Evolutionary conservation across 1,140 invertebrate genomes (phyloP).

Genomic region (Hypsibius dujardini): DNA sequence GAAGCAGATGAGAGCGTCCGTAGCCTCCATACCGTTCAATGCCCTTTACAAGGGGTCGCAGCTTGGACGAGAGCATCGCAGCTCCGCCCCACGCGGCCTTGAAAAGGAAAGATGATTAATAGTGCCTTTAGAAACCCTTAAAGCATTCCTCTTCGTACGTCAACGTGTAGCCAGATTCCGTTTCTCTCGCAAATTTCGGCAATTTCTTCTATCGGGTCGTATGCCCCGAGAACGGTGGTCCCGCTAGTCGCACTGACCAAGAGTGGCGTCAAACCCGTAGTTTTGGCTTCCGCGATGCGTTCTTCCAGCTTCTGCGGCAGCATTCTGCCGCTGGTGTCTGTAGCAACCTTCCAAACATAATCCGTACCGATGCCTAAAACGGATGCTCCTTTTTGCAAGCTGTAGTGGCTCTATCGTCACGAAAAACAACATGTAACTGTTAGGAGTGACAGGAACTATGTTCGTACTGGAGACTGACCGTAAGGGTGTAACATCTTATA

Average conservation of each 20-base stretch:
- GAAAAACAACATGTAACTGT: too few relatives aligned
- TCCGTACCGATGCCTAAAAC: slow-evolving; percentile 64
- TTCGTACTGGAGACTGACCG: too few relatives aligned
- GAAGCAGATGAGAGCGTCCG: too few relatives aligned
- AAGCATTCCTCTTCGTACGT: slow-evolving; percentile 35
- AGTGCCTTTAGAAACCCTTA: not conserved
- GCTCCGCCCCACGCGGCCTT: slow-evolving; percentile 82
- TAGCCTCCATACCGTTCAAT: slow-evolving; percentile 49
- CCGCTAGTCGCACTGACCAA: slow-evolving; percentile 55
- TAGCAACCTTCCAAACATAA: slow-evolving; percentile 47
- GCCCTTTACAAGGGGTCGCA: slow-evolving; percentile 56
- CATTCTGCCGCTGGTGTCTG: slow-evolving; percentile 49
- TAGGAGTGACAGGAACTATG: too few relatives aligned
- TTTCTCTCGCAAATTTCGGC: slow-evolving; percentile 61
- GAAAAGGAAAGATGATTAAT: slow-evolving; percentile 18
- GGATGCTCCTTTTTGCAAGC: slow-evolving; percentile 46
- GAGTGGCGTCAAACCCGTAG: slow-evolving; percentile 40
- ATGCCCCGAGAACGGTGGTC: slow-evolving; percentile 52
- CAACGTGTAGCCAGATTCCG: slow-evolving; percentile 79
- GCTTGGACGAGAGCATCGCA: slow-evolving; percentile 59
- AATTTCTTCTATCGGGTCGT: slow-evolving; percentile 64
- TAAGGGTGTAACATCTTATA: too few relatives aligned
- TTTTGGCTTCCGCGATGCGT: slow-evolving; percentile 36
- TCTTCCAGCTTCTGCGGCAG: slow-evolving; percentile 38
- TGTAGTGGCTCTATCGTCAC: too few relatives aligned